Evolutionary conservation across 2,113 vertebrate species (phyloP), one percentile per base, ranked within the genome.

Genomic region (Stomatorhinus ivindoensis): DNA sequence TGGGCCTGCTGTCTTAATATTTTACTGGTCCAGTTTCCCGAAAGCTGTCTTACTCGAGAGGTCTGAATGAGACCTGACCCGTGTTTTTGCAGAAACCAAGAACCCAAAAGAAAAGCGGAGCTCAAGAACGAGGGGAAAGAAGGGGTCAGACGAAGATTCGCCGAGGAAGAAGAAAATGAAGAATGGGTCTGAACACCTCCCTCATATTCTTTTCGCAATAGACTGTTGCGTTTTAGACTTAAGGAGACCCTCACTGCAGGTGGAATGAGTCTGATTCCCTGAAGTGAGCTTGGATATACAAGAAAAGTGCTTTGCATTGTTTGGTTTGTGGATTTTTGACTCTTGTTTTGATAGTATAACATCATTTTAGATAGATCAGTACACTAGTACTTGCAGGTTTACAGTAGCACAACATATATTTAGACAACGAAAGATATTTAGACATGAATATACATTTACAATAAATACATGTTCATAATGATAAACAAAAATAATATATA

Each of bases 101-200:
- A 95, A 96, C 86, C 96, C 97, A 89, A 97, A 97, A 86, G 98
- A 99, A 76, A 99, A 98, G 85, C 97, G 96, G 65, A 94, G 95
- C 13, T 97, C 98, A 85, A 96, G 97, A 0, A 97, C 97, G 31
- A 96, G 97, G 91, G 97, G 96, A 89, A 96, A 96, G 88, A 97
- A 97, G 91, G 92, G 96, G 0, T 98, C 97, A 3, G 98, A 99
- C 88, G 98, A 99, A 89, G 98, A 99, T 4, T 98, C 97, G 2
- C 98, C 98, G 1, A 96, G 94, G 93, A 99, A 98, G 93, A 99
- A 99, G 94, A 99, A 98, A 88, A 95, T 97, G 0, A 99, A 99
- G 95, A 97, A 95, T 94, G 96, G 98, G 98, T 99, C 44, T 69
- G 87, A n/a, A n/a, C 8, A 50, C 35, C 35, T 35, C 31, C 17